phyloP scores from a whole-genome alignment of 1,140 invertebrate genomes.

The Kradibia gibbosae region DNA sequence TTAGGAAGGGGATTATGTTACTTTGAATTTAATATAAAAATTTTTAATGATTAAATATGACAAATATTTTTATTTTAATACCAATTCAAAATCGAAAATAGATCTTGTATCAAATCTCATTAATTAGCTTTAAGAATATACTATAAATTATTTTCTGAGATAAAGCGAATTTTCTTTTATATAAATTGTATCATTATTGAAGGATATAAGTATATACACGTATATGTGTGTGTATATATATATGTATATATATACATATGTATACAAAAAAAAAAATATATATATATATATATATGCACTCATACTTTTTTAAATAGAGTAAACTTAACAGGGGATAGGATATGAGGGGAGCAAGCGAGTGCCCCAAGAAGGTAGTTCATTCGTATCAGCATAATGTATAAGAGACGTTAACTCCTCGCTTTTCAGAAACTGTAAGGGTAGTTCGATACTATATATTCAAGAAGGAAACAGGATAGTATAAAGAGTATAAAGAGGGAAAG shows the following conservation, averaged over 20 bases:
- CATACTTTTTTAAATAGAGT: conserved; percentile 14
- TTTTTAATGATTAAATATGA: too few relatives aligned
- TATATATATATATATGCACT: conserved; percentile 9
- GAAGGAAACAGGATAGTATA: not conserved
- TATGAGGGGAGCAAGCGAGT: conserved; percentile 50
- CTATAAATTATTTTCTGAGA: too few relatives aligned
- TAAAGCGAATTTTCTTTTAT: too few relatives aligned
- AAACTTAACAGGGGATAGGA: conserved; percentile 8
- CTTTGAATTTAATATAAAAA: too few relatives aligned
- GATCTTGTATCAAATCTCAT: too few relatives aligned
- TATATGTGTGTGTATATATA: not conserved
- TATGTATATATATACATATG: conserved; percentile 11
- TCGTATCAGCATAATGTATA: conserved; percentile 69
- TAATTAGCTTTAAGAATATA: too few relatives aligned
- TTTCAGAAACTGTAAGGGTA: conserved; percentile 56
- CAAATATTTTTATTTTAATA: too few relatives aligned
- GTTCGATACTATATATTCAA: conserved; percentile 41
- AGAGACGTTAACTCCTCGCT: conserved; percentile 61
- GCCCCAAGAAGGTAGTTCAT: conserved; percentile 57
- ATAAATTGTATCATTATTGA: too few relatives aligned
- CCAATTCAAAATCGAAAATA: too few relatives aligned
- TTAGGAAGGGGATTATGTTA: too few relatives aligned
- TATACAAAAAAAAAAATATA: not conserved
- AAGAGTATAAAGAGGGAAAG: conserved; percentile 17
- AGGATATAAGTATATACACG: not conserved